phyloP scores from a whole-genome alignment of 2,797 vertebrate genomes.

The Myotis myotis region DNA sequence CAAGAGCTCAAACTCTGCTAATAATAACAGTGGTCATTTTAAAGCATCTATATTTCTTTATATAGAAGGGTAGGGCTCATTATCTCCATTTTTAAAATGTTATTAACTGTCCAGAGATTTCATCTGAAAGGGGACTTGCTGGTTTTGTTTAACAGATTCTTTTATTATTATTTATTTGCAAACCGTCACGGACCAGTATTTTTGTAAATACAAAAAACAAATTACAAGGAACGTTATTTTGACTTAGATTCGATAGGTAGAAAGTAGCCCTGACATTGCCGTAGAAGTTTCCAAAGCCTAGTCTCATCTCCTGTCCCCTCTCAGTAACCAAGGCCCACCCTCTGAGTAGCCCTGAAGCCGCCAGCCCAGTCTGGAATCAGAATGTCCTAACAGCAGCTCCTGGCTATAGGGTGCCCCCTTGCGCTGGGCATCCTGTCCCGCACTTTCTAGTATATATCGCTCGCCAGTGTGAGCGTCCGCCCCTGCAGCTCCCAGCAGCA shows the following conservation, averaged over 20 bases:
- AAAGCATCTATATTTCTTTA: not conserved
- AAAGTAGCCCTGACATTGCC: not conserved
- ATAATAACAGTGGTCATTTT: not conserved
- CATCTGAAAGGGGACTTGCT: not conserved
- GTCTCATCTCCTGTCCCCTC: not conserved
- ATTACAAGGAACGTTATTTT: not conserved
- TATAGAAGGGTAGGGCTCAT: not conserved
- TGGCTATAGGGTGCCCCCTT: not conserved
- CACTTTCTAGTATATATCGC: not conserved
- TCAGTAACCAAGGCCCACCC: accelerated
- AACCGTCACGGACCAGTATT: not conserved
- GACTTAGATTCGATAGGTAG: not conserved
- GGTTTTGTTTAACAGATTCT: not conserved
- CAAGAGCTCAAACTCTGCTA: not conserved
- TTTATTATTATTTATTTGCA: not conserved
- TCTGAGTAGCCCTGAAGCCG: not conserved
- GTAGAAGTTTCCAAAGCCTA: not conserved
- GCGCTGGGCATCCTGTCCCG: accelerated
- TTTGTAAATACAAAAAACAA: not conserved
- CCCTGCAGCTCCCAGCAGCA: accelerated
- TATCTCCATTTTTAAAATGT: not conserved
- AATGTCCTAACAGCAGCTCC: accelerated
- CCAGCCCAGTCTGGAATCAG: no score
- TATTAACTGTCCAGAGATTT: not conserved
- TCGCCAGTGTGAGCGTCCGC: accelerated